A percentile compares a stretch with the other conserved stretches of the same genome.
Evolutionary conservation across 2,113 vertebrate species (phyloP).

Genomic region (Rhea americana): DNA sequence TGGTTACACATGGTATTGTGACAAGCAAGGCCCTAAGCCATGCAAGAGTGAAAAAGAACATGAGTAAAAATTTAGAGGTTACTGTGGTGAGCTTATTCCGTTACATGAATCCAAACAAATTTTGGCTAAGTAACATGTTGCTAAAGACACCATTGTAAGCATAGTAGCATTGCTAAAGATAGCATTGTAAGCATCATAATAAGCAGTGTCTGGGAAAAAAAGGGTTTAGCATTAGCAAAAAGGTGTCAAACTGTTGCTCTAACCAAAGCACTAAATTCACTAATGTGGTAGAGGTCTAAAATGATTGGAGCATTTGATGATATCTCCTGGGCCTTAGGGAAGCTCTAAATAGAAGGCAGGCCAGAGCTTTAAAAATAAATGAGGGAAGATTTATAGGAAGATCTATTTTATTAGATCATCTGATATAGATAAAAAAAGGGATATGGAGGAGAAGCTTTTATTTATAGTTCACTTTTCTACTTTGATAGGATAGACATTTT

Average conservation of each 20-base stretch:
- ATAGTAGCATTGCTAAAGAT: too few relatives aligned
- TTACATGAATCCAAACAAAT: neutral
- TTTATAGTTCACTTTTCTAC: neutral
- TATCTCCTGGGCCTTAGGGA: neutral
- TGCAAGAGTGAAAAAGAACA: neutral
- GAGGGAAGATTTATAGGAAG: neutral
- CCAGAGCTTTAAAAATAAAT: neutral
- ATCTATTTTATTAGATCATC: neutral
- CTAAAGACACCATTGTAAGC: too few relatives aligned
- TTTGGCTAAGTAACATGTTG: neutral
- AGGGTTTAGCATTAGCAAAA: neutral
- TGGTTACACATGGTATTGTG: neutral
- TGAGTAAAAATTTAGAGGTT: neutral
- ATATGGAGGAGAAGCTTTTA: neutral
- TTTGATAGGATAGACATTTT: neutral
- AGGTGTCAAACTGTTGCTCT: neutral
- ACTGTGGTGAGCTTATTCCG: neutral
- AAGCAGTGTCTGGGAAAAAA: neutral
- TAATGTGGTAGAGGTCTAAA: neutral
- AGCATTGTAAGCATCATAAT: neutral
- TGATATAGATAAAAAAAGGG: neutral
- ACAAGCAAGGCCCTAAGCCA: neutral
- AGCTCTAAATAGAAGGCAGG: neutral
- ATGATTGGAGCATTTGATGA: neutral
- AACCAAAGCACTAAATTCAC: neutral